Conservation (phyloP, 2,888 invertebrate species). For the Osmoderma eremita region DNA sequence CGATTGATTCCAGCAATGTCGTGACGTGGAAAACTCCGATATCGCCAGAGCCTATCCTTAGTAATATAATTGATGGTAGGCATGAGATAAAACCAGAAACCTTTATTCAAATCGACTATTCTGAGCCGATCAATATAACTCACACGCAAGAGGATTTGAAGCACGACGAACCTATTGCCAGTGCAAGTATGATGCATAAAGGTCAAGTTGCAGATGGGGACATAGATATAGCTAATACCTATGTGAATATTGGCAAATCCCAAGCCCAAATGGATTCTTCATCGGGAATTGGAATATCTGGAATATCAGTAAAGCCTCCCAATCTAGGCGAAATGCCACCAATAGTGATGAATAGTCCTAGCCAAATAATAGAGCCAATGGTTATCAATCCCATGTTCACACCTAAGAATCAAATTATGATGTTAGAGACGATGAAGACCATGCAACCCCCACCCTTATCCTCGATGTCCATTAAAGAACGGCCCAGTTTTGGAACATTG, state of each 20-base stretch:
- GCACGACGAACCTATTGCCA: conserved; percentile 29
- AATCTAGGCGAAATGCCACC: conserved; percentile 43
- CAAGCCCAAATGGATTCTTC: conserved; percentile 62
- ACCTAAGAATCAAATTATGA: conserved; percentile 50
- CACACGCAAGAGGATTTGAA: conserved; percentile 25
- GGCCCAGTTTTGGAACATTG: conserved; percentile 46
- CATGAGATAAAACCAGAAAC: conserved; percentile 27
- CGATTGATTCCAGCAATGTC: conserved; percentile 56
- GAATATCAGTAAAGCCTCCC: conserved; percentile 48
- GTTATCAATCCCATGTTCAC: conserved; percentile 47
- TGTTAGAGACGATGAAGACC: conserved; percentile 69
- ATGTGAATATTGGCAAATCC: conserved; percentile 63
- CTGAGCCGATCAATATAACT: conserved; percentile 32
- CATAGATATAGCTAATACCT: conserved; percentile 60
- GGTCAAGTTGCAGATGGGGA: conserved; percentile 62
- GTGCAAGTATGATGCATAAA: conserved; percentile 56
- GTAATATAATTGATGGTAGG: conserved; percentile 31
- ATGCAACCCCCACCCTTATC: conserved; percentile 69
- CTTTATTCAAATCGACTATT: conserved; percentile 27
- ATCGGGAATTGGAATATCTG: conserved; percentile 52
- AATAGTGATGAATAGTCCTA: conserved; percentile 43
- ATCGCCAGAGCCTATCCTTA: conserved; percentile 35
- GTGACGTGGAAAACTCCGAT: conserved; percentile 58
- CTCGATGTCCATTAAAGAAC: conserved; percentile 56
- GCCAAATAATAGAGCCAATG: conserved; percentile 40